Percentiles rank a stretch among this genome's conserved stretches.
phyloP scores from a whole-genome alignment of 2,888 invertebrate genomes.

The Liopterus haemorrhoidalis region DNA sequence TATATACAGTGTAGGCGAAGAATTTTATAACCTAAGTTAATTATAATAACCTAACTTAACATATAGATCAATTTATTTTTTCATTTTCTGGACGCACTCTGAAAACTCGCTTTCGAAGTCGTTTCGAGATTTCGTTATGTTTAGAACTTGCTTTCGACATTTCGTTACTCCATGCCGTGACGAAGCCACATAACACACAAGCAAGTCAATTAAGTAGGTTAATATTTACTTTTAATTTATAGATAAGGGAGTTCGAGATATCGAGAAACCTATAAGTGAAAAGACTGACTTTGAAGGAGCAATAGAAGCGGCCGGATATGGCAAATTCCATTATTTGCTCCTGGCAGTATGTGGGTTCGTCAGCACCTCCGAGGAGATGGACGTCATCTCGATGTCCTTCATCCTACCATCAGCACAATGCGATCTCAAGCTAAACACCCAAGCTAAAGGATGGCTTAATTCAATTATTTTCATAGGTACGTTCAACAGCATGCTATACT shows the following conservation, averaged over 20 bases:
- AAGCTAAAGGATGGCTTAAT: slow-evolving; percentile 74
- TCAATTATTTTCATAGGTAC: slow-evolving; percentile 57
- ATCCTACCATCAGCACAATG: slow-evolving; percentile 89
- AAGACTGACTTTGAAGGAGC: slow-evolving; percentile 84
- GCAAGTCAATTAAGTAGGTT: no score
- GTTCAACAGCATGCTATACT: slow-evolving; percentile 21
- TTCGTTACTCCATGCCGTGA: no score
- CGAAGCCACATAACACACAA: no score
- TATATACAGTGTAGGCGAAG: no score
- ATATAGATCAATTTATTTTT: no score
- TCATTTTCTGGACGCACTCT: no score
- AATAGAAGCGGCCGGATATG: slow-evolving; percentile 81
- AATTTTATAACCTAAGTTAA: no score
- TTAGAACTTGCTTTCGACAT: no score
- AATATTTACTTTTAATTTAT: no score
- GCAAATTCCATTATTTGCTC: slow-evolving; percentile 83
- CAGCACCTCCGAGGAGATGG: slow-evolving; percentile 93
- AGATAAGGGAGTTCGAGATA: slow-evolving; percentile 32
- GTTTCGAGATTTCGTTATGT: no score
- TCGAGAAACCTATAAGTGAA: slow-evolving; percentile 46
- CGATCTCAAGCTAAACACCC: slow-evolving; percentile 79
- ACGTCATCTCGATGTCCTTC: slow-evolving; percentile 92
- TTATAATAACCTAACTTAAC: no score
- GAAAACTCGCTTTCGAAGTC: no score
- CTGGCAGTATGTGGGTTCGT: slow-evolving; percentile 90